These are phyloP conservation scores for Misgurnus anguillicaudatus DNA, from an alignment of 2,113 vertebrate genomes.

Conservation along the genomic window DNA sequence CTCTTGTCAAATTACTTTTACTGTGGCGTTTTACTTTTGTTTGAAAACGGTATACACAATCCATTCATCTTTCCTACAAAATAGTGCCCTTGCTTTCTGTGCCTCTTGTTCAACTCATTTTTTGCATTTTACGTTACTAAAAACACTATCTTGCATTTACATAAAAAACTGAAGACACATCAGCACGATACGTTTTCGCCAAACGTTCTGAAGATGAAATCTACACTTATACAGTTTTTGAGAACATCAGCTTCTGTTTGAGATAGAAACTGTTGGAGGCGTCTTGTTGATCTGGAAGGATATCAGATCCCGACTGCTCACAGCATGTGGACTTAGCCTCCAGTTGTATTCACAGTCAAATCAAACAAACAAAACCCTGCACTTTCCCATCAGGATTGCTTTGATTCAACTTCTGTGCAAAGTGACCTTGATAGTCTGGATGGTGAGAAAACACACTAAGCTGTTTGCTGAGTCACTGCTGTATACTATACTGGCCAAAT, in stretches of 20 bases:
- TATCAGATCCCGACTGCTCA: conserved; percentile 1
- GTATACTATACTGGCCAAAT: background rate
- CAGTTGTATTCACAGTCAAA: background rate
- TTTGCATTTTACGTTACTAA: background rate
- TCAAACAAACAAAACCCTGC: conserved; percentile 25
- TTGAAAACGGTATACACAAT: background rate
- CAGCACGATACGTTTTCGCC: background rate
- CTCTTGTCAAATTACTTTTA: conserved; percentile 57
- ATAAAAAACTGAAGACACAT: too few relatives aligned
- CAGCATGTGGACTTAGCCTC: background rate
- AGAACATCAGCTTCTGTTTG: background rate
- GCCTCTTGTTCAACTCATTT: conserved; percentile 5
- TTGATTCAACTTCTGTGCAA: conserved; percentile 20
- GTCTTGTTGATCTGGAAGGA: background rate
- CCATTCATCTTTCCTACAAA: conserved; percentile 63
- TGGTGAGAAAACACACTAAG: background rate
- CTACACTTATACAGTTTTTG: background rate
- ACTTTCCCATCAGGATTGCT: background rate
- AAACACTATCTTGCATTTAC: background rate
- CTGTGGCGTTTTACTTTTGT: conserved; percentile 57
- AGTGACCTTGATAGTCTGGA: conserved; percentile 3
- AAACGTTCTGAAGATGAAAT: background rate
- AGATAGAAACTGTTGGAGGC: background rate
- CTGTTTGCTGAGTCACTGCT: conserved; percentile 2
- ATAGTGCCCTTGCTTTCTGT: background rate